Conservation (phyloP, 1,140 invertebrate genomes). For the Penaeus japonicus region DNA sequence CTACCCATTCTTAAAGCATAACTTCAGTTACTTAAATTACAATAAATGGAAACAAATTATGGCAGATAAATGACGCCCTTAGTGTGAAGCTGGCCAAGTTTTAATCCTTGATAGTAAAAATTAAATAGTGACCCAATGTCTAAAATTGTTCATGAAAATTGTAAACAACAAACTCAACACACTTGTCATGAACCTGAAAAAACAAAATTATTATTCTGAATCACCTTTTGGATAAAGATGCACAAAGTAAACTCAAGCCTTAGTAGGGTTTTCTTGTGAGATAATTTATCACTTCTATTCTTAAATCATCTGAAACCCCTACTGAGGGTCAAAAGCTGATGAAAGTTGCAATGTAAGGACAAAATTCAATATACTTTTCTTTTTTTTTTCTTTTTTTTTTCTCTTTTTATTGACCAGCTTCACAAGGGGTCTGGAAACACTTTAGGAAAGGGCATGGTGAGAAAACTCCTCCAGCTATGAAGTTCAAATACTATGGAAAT, state of each 20-base stretch:
- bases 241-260: too few species aligned
- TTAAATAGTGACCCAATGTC: neutral
- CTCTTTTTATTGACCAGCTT: slow-evolving; percentile 25
- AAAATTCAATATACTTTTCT: neutral
- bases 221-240: too few species aligned
- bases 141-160: too few species aligned
- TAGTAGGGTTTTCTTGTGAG: too few species aligned
- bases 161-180: too few species aligned
- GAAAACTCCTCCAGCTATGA: slow-evolving; percentile 26
- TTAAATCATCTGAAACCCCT: too few species aligned
- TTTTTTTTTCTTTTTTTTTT: neutral
- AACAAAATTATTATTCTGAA: too few species aligned
- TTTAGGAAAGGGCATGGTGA: slow-evolving; percentile 42
- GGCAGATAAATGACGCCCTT: slow-evolving; percentile 20
- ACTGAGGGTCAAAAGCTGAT: too few species aligned
- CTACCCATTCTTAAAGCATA: slow-evolving; percentile 53
- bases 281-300: too few species aligned
- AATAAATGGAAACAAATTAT: slow-evolving; percentile 42
- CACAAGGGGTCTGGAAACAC: slow-evolving; percentile 27
- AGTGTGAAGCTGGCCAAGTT: slow-evolving; percentile 25
- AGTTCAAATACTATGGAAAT: slow-evolving; percentile 15
- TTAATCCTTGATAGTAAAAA: neutral
- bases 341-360: too few species aligned
- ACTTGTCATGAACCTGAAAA: too few species aligned
- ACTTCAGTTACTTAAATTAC: slow-evolving; percentile 48